Evolutionary conservation across 2,797 vertebrate genomes (phyloP), one percentile per base, ranked within the genome.

Genomic region (Lutjanus campechanus): DNA sequence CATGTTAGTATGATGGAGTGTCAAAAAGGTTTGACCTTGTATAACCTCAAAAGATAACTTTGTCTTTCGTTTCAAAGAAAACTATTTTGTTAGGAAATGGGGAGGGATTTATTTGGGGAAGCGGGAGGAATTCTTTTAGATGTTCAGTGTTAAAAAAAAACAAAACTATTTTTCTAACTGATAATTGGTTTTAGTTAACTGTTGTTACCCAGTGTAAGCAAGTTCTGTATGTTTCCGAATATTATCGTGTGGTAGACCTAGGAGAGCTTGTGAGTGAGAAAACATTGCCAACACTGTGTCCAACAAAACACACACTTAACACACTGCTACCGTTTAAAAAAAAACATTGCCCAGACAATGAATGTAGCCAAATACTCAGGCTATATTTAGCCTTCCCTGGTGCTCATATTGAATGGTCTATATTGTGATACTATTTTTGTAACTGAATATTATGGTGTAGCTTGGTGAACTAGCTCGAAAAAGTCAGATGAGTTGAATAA

Each of bases 381-480:
- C 93, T 94, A 90, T 93, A 53, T 91, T 88, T 80, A 91, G 93
- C 94, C 93, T 92, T 89, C 76, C 86, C 92, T 92, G 93, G 92
- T 95, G 93, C 94, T 95, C 92, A 90, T 93, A 93, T 88, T 90
- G 87, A 95, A 93, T 91, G 89, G 91, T 94, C 90, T 94, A 94
- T 94, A 94, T 95, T 94, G 91, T 94, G 84, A 92, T 92, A 92
- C 92, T 95, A 94, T 95, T 94, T 94, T 95, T 95, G 89, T 94
- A 95, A 92, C 88, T 89, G 71, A 93, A 91, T 91, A 93, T 94
- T 83, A 91, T 62, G 87, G 88, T 91, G 89, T 92, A 85, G 85
- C 91, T 91, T 77, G 90, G 88, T 92, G 89, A 88, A 90, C 77
- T 87, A 83, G 88, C 86, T 89, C 59, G 25, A 56, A 61, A 72